Evolutionary conservation across 2,888 invertebrate species (phyloP).

Genomic region (Patella caerulea): DNA sequence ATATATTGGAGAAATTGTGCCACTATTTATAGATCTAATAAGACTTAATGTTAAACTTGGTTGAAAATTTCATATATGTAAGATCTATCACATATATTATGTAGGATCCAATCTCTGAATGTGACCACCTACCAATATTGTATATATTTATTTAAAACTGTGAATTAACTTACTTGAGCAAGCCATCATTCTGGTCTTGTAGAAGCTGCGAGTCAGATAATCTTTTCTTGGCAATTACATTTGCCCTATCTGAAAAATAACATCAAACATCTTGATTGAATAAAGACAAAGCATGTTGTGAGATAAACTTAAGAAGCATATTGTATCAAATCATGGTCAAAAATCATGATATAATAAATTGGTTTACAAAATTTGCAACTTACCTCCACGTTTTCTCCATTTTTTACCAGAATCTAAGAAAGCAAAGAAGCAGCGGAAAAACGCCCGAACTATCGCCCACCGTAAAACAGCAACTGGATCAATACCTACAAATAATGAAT

Average conservation of each 20-base stretch:
- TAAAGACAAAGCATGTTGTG: too few species aligned
- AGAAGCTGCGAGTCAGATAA: slow-evolving; percentile 26
- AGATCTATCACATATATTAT: too few species aligned
- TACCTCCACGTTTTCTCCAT: slow-evolving; percentile 64
- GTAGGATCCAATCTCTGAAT: too few species aligned
- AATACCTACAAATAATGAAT: slow-evolving; percentile 54
- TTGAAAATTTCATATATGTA: too few species aligned
- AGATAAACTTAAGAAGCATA: too few species aligned
- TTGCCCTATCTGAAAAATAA: slow-evolving; percentile 6
- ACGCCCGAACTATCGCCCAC: slow-evolving; percentile 86
- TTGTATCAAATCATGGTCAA: too few species aligned
- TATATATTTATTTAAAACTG: too few species aligned
- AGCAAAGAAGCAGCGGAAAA: slow-evolving; percentile 91
- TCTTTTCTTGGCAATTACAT: slow-evolving; percentile 25
- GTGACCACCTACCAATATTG: too few species aligned
- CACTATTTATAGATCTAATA: too few species aligned
- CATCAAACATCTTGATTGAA: not conserved
- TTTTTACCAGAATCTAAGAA: slow-evolving; percentile 78
- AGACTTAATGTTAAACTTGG: too few species aligned
- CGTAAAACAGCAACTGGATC: slow-evolving; percentile 80
- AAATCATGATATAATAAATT: too few species aligned
- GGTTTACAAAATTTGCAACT: slow-evolving; percentile 13
- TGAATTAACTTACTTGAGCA: slow-evolving; percentile 42
- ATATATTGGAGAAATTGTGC: too few species aligned
- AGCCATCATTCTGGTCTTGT: slow-evolving; percentile 34